Evolutionary conservation across 2,113 vertebrate species (phyloP), one percentile per base, ranked within the genome.

Genomic region (Oreotrochilus melanogaster): DNA sequence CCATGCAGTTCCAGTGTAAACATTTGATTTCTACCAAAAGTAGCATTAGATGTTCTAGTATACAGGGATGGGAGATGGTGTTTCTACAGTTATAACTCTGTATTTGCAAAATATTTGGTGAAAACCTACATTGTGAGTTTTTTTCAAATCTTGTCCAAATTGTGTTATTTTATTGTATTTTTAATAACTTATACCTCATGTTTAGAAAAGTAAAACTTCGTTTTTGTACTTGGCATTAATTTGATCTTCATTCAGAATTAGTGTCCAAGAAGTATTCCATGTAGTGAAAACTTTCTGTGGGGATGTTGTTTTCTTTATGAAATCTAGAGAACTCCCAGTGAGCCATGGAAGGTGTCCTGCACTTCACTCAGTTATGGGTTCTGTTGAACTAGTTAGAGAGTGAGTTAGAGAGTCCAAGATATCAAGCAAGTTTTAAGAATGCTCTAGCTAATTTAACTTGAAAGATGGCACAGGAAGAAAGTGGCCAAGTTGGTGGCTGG

Each of bases 401-500:
- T 61, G 53, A 57, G 17, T 42, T 73, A 45, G 18, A 58, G 60
- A 74, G 19, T 71, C 53, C 19, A n/a, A 60, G 54, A 27, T 27
- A 19, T 64, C 25, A 50, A 15, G 5, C 2, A 1, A 94, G 18
- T 39, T 56, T 0, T 22, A 42, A 61, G 47, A 70, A 39, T 9
- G 2, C 5, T 73, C 86, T 0, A 51, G 28, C 18, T 88, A 70
- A 43, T 62, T 81, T 64, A 23, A 8, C 9, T 70, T 65, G 45
- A 53, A 80, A 83, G 50, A 17, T 13, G 62, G 25, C 31, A 4
- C 5, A 22, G 35, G 19, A 87, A 30, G 22, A 56, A 71, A 48
- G 17, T 33, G 33, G 6, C 24, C 0, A 0, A n/a, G 18, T 42
- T 0, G 2, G 30, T 88, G 19, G 4, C 43, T 65, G 33, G 33